A percentile compares a stretch with the other conserved stretches of the same genome.
Evolutionary conservation across 2,113 vertebrate species (phyloP).

Genomic region (Ochotona curzoniae): DNA sequence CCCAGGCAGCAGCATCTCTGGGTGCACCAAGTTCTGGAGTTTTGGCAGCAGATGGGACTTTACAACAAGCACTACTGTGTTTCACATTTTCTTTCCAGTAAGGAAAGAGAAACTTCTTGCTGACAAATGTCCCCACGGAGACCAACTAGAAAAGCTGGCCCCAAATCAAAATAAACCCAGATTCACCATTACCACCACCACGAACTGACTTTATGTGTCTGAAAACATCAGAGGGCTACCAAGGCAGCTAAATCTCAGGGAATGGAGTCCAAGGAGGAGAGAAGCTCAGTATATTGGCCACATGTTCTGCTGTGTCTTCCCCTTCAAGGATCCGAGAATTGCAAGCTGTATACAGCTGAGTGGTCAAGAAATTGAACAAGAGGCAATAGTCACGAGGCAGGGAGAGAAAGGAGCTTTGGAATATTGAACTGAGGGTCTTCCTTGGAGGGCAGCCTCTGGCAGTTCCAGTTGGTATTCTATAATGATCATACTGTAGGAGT

Average conservation of each 20-base stretch:
- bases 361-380: not conserved
- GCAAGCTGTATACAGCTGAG: not conserved
- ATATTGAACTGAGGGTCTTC: not conserved
- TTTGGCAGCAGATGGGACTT: slow-evolving; percentile 29
- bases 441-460: not conserved
- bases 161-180: not conserved
- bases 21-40: slow-evolving; percentile 30
- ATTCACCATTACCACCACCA: not conserved
- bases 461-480: not conserved
- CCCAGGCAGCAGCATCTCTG: slow-evolving; percentile 12
- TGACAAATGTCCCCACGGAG: not conserved
- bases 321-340: not conserved
- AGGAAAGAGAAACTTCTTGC: slow-evolving; percentile 38
- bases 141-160: not conserved
- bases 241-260: not conserved
- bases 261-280: not conserved
- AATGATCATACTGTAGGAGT: not conserved
- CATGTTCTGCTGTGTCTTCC: not conserved
- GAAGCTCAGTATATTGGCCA: not conserved
- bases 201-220: not conserved
- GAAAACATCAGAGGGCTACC: not conserved
- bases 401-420: not conserved
- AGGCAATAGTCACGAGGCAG: not conserved
- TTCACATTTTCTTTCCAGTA: slow-evolving; percentile 26
- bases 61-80: slow-evolving; percentile 11